Evolutionary conservation across 2,113 vertebrate species (phyloP), one percentile per base, ranked within the genome.

Genomic region (Cyanocitta stelleri): DNA sequence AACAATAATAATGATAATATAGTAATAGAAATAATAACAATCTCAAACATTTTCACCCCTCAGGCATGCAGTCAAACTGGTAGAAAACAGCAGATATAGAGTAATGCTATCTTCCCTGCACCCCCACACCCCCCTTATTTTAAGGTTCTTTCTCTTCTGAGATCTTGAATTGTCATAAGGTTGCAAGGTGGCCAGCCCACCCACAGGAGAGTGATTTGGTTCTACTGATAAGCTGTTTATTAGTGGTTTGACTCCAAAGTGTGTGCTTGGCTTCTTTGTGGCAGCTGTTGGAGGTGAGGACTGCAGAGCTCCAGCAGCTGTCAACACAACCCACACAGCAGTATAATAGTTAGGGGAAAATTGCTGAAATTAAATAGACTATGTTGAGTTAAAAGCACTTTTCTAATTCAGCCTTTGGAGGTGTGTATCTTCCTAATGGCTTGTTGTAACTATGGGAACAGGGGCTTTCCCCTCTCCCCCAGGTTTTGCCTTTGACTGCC

Each of bases 381-480:
- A 33, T 46, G 72, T 93, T 90, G 66, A 96, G 75, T 90, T 91
- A 78, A 95, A 86, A 75, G 91, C 71, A 73, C 43, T 86, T 84
- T 83, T 66, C 78, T 8, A 80, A 85, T 87, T 90, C 74, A 39
- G 72, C 71, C 75, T 91, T 74, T 62, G 72, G 58, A 92, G 83
- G 62, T 84, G 52, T 86, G 44, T 33, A 30, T 90, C 46, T 35
- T 95, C 79, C 51, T 93, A 76, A 86, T 43, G 94, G 69, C 74
- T 97, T 35, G 15, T 79, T 56, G 61, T 98, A 98, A 62, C 97
- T 96, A 97, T 97, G 96, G 97, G 85, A 98, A 98, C 96, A 23
- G 69, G 64, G 90, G 81, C 44, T 95, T 96, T 44, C 66, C 94
- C 95, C 82, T 96, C 74, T 86, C 69, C 76, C 62, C 87, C 87